Evolutionary conservation across 2,797 vertebrate genomes (phyloP).

Genomic region (Adelosebastes latens): DNA sequence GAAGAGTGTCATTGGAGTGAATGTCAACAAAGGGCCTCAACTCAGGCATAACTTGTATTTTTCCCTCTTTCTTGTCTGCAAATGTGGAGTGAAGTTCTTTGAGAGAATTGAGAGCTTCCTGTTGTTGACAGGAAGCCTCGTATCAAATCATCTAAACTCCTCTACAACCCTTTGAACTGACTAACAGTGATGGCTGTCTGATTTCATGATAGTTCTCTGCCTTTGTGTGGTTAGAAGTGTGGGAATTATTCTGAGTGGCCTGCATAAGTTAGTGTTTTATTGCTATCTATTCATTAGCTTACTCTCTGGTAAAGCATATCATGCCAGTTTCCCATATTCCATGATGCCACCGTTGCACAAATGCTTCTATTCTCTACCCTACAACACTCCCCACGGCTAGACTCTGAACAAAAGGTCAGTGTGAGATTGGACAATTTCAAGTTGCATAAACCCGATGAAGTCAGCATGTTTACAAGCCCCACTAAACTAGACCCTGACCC

Average conservation of each 20-base stretch:
- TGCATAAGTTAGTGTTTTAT: neutral
- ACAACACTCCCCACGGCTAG: neutral
- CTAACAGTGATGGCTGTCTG: neutral
- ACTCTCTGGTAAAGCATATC: neutral
- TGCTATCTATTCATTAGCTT: neutral
- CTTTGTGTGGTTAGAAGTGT: neutral
- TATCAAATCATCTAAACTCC: neutral
- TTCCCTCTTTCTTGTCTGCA: neutral
- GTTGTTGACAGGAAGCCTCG: neutral
- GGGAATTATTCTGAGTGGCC: neutral
- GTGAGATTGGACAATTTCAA: constrained; percentile 46
- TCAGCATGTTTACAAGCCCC: constrained; percentile 57
- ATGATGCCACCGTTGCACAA: constrained; percentile 35
- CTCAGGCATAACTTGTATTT: neutral
- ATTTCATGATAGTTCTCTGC: neutral
- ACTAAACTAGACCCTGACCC: constrained; percentile 44
- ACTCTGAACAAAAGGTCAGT: constrained; percentile 59
- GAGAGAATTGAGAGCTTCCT: constrained; percentile 1
- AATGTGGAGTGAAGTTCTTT: neutral
- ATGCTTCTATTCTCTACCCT: constrained; percentile 25
- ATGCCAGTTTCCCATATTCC: constrained; percentile 11
- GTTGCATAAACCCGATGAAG: constrained; percentile 54
- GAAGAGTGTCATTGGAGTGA: neutral
- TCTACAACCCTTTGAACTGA: neutral
- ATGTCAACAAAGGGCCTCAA: neutral